Evolutionary conservation across 2,797 vertebrate genomes (phyloP).

Genomic region (Chiroxiphia lanceolata): DNA sequence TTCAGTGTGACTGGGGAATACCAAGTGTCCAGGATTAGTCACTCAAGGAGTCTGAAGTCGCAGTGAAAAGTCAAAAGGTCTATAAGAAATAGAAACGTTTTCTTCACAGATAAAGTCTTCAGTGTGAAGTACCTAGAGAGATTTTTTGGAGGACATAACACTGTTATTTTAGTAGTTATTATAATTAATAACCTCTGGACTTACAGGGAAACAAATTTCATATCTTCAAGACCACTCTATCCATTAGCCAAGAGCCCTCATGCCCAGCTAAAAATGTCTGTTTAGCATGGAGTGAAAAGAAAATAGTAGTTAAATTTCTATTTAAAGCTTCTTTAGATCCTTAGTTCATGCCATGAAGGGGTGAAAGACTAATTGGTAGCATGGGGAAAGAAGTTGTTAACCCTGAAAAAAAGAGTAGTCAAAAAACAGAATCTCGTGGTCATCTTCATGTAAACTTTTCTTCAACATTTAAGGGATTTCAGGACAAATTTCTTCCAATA

Average conservation of each 20-base stretch:
- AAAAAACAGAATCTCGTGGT: neutral
- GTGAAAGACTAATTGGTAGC: neutral
- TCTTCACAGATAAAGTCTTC: neutral
- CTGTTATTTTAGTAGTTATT: neutral
- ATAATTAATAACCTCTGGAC: neutral
- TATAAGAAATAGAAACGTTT: neutral
- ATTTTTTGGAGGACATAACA: neutral
- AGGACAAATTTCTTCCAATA: neutral
- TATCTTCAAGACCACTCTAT: neutral
- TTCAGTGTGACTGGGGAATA: neutral
- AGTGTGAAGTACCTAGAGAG: neutral
- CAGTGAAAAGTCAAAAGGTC: neutral
- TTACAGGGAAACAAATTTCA: neutral
- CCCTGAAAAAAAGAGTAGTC: neutral
- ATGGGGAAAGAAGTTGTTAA: neutral
- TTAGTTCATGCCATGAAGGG: neutral
- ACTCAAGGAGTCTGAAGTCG: neutral
- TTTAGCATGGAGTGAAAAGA: neutral
- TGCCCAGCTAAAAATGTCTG: neutral
- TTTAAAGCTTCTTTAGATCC: neutral
- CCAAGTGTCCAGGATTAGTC: neutral
- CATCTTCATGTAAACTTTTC: neutral
- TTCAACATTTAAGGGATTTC: neutral
- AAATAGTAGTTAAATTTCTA: neutral
- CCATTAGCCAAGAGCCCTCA: neutral